phyloP scores from a whole-genome alignment of 2,113 vertebrate species.

The Mellivora capensis region DNA sequence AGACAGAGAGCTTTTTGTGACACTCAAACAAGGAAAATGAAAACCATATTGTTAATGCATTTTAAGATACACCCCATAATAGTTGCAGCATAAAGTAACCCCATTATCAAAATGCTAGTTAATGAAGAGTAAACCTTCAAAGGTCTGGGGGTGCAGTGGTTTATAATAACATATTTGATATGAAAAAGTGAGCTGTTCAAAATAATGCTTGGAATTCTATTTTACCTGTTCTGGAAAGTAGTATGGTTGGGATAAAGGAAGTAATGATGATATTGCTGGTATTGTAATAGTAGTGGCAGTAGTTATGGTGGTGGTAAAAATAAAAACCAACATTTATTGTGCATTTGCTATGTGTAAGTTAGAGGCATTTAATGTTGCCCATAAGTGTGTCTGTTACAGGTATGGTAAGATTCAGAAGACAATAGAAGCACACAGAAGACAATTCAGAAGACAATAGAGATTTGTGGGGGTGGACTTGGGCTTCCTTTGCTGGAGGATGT shows the following conservation, averaged over 20 bases:
- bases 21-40: not conserved
- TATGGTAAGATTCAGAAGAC: not conserved
- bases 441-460: not conserved
- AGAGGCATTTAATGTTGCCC: not conserved
- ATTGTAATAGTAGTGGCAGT: not conserved
- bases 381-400: not conserved
- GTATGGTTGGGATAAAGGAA: not conserved
- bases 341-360: not conserved
- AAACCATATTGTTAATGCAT: not conserved
- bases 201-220: not conserved
- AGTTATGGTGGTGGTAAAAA: not conserved
- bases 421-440: not conserved
- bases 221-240: not conserved
- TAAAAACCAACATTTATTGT: not conserved
- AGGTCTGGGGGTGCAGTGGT: not conserved
- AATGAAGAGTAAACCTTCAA: not conserved
- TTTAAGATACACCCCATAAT: not conserved
- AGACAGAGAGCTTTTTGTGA: not conserved
- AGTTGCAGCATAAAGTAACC: constrained; percentile 3
- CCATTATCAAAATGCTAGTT: not conserved
- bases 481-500: not conserved
- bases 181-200: not conserved
- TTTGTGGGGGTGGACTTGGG: not conserved
- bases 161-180: not conserved
- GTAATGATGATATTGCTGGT: not conserved